phyloP scores from a whole-genome alignment of 2,113 vertebrate species.

The Callipepla squamata region DNA sequence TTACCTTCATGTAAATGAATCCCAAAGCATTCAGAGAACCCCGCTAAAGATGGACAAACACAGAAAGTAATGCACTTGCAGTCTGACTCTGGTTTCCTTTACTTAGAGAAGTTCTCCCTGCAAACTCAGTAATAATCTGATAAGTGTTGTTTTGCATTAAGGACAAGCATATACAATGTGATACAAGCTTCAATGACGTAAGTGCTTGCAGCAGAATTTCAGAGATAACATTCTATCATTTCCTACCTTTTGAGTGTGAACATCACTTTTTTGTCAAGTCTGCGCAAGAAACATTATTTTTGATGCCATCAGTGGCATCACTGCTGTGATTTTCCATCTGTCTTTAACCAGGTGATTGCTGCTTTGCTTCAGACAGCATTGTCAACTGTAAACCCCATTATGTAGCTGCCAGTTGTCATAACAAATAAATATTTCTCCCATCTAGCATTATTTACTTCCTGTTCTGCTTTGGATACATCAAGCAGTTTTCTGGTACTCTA shows the following conservation, averaged over 20 bases:
- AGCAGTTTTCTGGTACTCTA: neutral
- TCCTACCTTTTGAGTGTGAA: neutral
- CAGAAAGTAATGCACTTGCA: neutral
- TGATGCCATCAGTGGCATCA: neutral
- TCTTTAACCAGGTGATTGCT: neutral
- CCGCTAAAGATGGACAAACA: neutral
- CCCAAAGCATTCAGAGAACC: neutral
- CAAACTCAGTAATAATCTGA: neutral
- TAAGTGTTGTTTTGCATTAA: neutral
- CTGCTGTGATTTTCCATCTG: neutral
- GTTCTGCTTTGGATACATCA: neutral
- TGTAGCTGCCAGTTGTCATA: neutral
- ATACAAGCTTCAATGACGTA: neutral
- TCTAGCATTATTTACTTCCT: neutral
- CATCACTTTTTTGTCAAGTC: neutral
- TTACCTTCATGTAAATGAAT: neutral
- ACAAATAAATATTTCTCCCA: neutral
- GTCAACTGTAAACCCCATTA: neutral
- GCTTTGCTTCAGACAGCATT: neutral
- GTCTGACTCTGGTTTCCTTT: neutral
- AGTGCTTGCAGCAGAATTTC: neutral
- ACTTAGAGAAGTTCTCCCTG: neutral
- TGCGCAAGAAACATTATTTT: neutral
- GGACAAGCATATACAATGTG: neutral
- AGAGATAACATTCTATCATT: neutral